Evolutionary conservation across 2,113 vertebrate genomes (phyloP), one percentile per base, ranked within the genome.

Genomic region (Thalassarche chlororhynchos): DNA sequence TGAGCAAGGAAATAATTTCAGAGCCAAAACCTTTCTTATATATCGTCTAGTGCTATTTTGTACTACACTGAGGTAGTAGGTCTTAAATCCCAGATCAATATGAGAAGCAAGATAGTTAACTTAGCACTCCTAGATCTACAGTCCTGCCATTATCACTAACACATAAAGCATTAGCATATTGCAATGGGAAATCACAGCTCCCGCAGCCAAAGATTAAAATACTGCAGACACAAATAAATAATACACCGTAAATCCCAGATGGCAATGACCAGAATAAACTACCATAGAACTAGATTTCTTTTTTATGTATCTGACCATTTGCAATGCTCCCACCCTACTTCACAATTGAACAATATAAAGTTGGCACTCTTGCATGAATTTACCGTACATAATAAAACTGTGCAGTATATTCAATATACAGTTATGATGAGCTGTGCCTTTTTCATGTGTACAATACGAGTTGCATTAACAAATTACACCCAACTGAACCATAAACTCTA

Each of bases 141-240:
- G 57, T 76, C 68, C 55, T 93, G 61, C 38, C 78, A n/a, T 94
- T 92, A 94, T 82, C 68, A 60, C 71, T 76, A 70, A 49, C 17
- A 82, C 19, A 81, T 91, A 88, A 92, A 74, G 4, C 17, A 96
- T 96, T 96, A 94, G 42, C 90, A 91, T 95, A 93, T 90, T 92
- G 68, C 93, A 93, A 26, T 92, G 75, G 75, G 74, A 97, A 93
- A 96, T 91, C 78, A 90, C 78, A 90, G 31, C 71, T 96, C 94
- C 91, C 78, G 91, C 65, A 80, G 36, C 44, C 46, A 95, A 93
- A 71, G 71, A 88, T 81, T 94, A 95, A 94, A 96, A 93, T 91
- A 66, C 46, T 85, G 36, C 40, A 75, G 40, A 72, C 60, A 52
- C 24, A 94, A 93, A 75, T 66, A 94, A 92, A 89, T 55, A 87